Evolutionary conservation across 2,888 invertebrate species (phyloP), one percentile per base, ranked within the genome.

Genomic region (Oscheius sp.): DNA sequence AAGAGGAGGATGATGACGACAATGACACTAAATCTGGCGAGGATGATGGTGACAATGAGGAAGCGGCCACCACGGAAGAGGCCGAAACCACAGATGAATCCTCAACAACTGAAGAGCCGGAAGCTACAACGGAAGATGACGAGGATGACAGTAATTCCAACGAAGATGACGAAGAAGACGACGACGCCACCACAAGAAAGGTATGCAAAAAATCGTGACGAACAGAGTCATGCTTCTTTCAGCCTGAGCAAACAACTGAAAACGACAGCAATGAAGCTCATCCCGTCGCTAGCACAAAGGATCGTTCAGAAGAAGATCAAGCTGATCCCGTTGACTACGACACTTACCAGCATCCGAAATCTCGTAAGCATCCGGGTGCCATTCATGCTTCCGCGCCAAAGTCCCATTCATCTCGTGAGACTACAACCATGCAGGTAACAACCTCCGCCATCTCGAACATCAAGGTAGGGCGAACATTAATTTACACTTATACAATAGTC

Each of bases 221-320:
- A 27, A 7, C 27, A 35, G 1, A 16, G 13, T 13, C 25, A 49
- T 18, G 2, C 5, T 49, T 7, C 27, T 58, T 58, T 35, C 56
- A 58, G 68, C 71, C 5, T 16, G 56, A 35, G 21, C 16, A 25
- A 16, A 43, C 63, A n/a, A 63, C 63, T 2, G 53, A 49, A 27
- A 66, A 66, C n/a, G 53, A 66, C 18, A 52, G 53, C n/a, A 66
- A 49, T 29, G 53, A 66, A 21, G 69, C 72, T 52, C 52, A 74
- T 52, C 74, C 74, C 21, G 74, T 70, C 55, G 70, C 74, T 35
- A 73, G 53, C 41, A 69, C 72, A 2, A 72, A 70, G 27, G 71
- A 70, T n/a, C 73, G 71, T 55, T 74, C 74, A 21, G 69, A 66
- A 23, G 74, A 74, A 27, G 75, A 75, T 56, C 18, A 66, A 18